Evolutionary conservation across 1,140 invertebrate genomes (phyloP).

Genomic region (Periplaneta americana): DNA sequence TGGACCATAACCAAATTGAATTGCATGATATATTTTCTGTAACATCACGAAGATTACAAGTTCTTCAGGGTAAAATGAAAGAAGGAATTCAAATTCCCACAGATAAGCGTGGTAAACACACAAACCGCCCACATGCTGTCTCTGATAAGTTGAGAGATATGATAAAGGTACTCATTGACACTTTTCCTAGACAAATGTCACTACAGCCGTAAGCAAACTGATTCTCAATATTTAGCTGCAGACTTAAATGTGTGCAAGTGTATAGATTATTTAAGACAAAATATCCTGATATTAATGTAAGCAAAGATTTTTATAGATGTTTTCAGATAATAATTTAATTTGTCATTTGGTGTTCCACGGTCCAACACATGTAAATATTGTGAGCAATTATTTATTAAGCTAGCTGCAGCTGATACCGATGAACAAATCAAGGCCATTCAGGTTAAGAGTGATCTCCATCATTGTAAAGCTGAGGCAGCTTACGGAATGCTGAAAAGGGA

Average conservation of each 20-base stretch:
- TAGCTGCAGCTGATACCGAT: neutral
- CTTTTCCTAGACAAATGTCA: constrained; percentile 4
- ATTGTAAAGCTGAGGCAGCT: neutral
- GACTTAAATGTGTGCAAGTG: neutral
- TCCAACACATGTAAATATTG: constrained; percentile 15
- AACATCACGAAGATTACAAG: constrained; percentile 8
- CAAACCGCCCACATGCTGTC: constrained; percentile 8
- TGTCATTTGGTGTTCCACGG: constrained; percentile 11
- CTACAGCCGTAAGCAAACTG: constrained; percentile 9
- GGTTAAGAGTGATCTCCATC: neutral
- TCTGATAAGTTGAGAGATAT: neutral
- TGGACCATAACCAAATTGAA: neutral
- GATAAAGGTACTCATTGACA: constrained; percentile 6
- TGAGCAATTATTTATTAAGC: neutral
- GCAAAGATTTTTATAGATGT: constrained; percentile 11
- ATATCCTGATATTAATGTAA: constrained; percentile 9
- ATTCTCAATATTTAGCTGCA: constrained; percentile 2
- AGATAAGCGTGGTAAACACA: constrained; percentile 7
- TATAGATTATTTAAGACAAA: constrained; percentile 3
- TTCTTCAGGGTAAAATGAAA: constrained; percentile 10
- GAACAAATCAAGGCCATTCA: constrained; percentile 5
- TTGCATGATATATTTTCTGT: neutral
- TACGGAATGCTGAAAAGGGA: neutral
- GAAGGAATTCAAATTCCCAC: neutral
- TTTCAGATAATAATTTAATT: constrained; percentile 15